Evolutionary conservation across 2,888 invertebrate genomes (phyloP), one percentile per base, ranked within the genome.

Genomic region (Lepidochitona cinerea): DNA sequence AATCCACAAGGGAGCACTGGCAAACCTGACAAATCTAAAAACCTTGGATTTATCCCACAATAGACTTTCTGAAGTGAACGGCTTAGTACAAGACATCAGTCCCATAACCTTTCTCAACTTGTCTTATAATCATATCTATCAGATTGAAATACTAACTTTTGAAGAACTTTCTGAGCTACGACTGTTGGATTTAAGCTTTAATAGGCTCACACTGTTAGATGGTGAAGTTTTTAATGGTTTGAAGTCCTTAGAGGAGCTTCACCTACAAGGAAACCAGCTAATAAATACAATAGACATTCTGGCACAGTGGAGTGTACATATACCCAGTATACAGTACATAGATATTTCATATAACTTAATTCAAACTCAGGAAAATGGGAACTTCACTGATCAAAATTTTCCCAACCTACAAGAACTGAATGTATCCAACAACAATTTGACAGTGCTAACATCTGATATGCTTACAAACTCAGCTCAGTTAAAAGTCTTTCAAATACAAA

Each of bases 241-340:
- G 12, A 14, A 26, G 5, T 52, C 49, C 33, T 67, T 79, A n/a
- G 59, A 37, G 36, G 36, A 23, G 23, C 70, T 81, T 4, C 72
- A 95, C 87, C 89, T 95, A 77, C 23, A 59, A 14, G 41, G 76
- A 23, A 76, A 77, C 7, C 52, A 76, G 9, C 72, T 35, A 12
- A 36, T 76, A 7, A 71, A 53, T 49, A 49, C 9, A 41, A 23
- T 66, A 79, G 41, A 68, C 37, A 26, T 69, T 67, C 37, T 36
- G 75, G 29, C 69, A 29, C 18, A 72, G 69, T 71, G 71, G 74
- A 71, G 72, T 71, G 65, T 79, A 12, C 29, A 37, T 36, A 74
- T 76, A 23, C 74, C 37, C 7, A 69, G 65, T 32, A 41, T 79
- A 23, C 37, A 70, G 23, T 26, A 32, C 53, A 37, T 82, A 32